Evolutionary conservation across 1,140 invertebrate genomes (phyloP).

Genomic region (Oryctes rhinoceros): DNA sequence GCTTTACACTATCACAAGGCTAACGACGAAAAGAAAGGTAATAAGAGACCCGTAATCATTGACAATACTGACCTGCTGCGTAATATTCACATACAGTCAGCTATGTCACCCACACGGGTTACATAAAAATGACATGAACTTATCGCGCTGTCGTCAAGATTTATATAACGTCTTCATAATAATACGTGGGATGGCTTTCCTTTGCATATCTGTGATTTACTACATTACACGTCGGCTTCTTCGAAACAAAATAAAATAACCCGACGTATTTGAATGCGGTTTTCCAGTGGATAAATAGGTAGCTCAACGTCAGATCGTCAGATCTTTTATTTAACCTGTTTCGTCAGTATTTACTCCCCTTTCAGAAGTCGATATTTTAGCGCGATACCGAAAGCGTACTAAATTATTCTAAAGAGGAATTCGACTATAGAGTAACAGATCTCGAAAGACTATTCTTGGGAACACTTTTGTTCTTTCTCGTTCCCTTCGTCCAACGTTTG

Average conservation of each 20-base stretch:
- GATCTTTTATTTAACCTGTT: too few relatives aligned
- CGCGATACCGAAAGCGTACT: too few relatives aligned
- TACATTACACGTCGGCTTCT: conserved; percentile 11
- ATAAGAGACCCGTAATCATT: not conserved
- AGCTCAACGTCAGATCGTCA: not conserved
- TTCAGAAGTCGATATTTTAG: too few relatives aligned
- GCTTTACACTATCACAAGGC: too few relatives aligned
- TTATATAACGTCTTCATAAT: conserved; percentile 36
- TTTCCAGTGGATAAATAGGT: not conserved
- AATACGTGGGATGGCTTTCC: conserved; percentile 23
- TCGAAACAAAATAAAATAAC: not conserved
- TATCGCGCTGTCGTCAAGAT: conserved; percentile 24
- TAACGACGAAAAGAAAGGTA: too few relatives aligned
- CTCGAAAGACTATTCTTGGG: not conserved
- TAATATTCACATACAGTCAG: conserved; percentile 20
- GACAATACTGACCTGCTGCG: conserved; percentile 19
- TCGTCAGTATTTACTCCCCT: too few relatives aligned
- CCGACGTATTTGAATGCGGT: not conserved
- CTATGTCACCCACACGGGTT: conserved; percentile 22
- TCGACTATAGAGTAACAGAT: too few relatives aligned
- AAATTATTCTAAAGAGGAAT: too few relatives aligned
- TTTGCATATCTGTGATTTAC: conserved; percentile 28
- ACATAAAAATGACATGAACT: conserved; percentile 29
- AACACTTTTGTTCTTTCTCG: not conserved
- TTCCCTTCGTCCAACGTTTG: not conserved